A percentile compares a stretch with the other conserved stretches of the same genome.
Evolutionary conservation across 2,888 invertebrate species (phyloP).

Genomic region (Euplagia quadripunctaria): DNA sequence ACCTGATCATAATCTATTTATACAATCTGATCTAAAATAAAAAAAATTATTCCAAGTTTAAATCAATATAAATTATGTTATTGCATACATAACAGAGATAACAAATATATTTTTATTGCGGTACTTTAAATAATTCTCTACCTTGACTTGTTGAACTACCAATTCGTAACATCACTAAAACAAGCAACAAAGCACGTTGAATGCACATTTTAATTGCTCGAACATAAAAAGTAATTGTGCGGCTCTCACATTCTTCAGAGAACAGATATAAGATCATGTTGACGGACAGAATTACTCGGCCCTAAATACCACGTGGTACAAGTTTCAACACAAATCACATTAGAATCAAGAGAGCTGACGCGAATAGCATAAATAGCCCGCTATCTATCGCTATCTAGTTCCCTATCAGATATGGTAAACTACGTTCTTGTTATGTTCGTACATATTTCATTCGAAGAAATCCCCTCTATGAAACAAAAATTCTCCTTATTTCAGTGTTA

Average conservation of each 20-base stretch:
- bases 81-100: not conserved
- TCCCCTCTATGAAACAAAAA: slow-evolving; percentile 19
- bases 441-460: slow-evolving; percentile 20
- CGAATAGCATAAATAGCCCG: slow-evolving; percentile 20
- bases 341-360: slow-evolving; percentile 20
- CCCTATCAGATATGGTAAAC: slow-evolving; percentile 29
- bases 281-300: slow-evolving; percentile 1
- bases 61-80: not conserved
- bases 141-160: slow-evolving; percentile 23
- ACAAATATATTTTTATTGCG: not conserved
- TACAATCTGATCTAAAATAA: not conserved
- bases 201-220: slow-evolving; percentile 14
- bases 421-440: slow-evolving; percentile 20
- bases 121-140: slow-evolving; percentile 17
- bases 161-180: slow-evolving; percentile 28
- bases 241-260: slow-evolving; percentile 5
- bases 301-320: slow-evolving; percentile 29
- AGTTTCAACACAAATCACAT: slow-evolving; percentile 23
- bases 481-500: not conserved
- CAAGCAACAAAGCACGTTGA: slow-evolving; percentile 15
- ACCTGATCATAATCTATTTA: not conserved
- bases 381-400: slow-evolving; percentile 22
- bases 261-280: slow-evolving; percentile 17
- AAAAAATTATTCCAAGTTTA: not conserved
- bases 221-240: slow-evolving; percentile 10